Evolutionary conservation across 1,140 invertebrate genomes (phyloP).

Genomic region (Zaprionus tsacasi): DNA sequence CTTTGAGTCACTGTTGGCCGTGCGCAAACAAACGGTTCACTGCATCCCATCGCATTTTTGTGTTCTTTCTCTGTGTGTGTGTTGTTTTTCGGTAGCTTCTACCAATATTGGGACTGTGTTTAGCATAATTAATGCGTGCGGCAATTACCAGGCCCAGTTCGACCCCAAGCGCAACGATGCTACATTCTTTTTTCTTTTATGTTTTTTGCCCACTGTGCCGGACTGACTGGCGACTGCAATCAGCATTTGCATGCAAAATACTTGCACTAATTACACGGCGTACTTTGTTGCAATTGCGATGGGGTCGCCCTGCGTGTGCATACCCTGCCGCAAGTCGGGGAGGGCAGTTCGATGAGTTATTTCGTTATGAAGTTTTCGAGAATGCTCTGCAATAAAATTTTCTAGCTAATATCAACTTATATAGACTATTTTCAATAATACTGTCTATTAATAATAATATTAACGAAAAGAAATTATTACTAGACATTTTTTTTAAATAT

Average conservation of each 20-base stretch:
- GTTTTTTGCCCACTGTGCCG: not conserved
- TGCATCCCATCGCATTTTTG: constrained; percentile 46
- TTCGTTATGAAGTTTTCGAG: too few relatives aligned
- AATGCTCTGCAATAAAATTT: too few relatives aligned
- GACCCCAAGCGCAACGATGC: constrained; percentile 26
- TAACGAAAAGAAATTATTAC: not conserved
- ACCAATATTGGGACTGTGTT: constrained; percentile 79
- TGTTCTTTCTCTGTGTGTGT: not conserved
- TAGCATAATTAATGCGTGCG: constrained; percentile 78
- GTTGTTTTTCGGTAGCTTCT: constrained; percentile 62
- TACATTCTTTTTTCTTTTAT: constrained; percentile 8
- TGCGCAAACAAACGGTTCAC: constrained; percentile 78
- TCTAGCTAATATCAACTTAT: not conserved
- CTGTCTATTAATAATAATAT: not conserved
- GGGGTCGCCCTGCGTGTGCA: not conserved
- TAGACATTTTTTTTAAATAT: too few relatives aligned
- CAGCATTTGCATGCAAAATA: constrained; percentile 66
- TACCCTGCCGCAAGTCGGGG: not conserved
- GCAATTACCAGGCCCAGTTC: constrained; percentile 62
- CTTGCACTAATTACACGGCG: constrained; percentile 63
- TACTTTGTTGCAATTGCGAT: constrained; percentile 15
- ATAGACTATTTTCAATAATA: not conserved
- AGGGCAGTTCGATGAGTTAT: not conserved
- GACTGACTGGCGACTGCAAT: constrained; percentile 53
- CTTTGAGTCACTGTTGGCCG: constrained; percentile 63